phyloP scores from a whole-genome alignment of 1,140 invertebrate genomes.

The Spodoptera frugiperda region DNA sequence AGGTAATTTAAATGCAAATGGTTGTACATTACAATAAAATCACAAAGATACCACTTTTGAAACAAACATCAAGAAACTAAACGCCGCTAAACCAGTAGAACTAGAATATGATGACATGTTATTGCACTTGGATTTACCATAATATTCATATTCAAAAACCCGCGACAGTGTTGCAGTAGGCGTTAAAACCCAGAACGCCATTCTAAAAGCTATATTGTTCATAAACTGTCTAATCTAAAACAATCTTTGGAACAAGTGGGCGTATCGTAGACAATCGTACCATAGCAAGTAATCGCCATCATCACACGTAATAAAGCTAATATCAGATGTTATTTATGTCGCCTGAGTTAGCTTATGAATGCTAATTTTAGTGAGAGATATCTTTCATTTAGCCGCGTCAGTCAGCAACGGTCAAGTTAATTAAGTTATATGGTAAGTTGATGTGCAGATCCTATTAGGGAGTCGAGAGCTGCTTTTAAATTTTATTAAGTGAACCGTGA shows the following conservation, averaged over 20 bases:
- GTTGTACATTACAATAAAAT: too few species aligned
- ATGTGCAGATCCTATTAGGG: slow-evolving; percentile 29
- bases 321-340: slow-evolving; percentile 79
- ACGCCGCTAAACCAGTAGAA: not conserved
- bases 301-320: slow-evolving; percentile 64
- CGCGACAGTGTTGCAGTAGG: slow-evolving; percentile 16
- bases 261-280: slow-evolving; percentile 18
- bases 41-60: not conserved
- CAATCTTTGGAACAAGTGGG: slow-evolving; percentile 26
- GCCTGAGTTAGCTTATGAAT: slow-evolving; percentile 77
- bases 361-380: slow-evolving; percentile 77
- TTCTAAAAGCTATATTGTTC: slow-evolving; percentile 24
- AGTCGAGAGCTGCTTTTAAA: slow-evolving; percentile 15
- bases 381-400: slow-evolving; percentile 74
- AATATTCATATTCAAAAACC: slow-evolving; percentile 18
- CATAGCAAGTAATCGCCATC: slow-evolving; percentile 52
- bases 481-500: slow-evolving; percentile 13
- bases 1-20: too few species aligned
- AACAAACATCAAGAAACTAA: not conserved
- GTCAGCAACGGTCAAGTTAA: slow-evolving; percentile 64
- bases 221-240: slow-evolving; percentile 37
- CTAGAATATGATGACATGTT: not conserved
- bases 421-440: slow-evolving; percentile 51
- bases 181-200: slow-evolving; percentile 15
- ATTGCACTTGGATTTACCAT: slow-evolving; percentile 14